Percentiles rank a stretch among this genome's conserved stretches.
These are phyloP conservation scores for Jordanella pulchra DNA, from an alignment of 2,797 vertebrate genomes.

Conservation along the genomic window DNA sequence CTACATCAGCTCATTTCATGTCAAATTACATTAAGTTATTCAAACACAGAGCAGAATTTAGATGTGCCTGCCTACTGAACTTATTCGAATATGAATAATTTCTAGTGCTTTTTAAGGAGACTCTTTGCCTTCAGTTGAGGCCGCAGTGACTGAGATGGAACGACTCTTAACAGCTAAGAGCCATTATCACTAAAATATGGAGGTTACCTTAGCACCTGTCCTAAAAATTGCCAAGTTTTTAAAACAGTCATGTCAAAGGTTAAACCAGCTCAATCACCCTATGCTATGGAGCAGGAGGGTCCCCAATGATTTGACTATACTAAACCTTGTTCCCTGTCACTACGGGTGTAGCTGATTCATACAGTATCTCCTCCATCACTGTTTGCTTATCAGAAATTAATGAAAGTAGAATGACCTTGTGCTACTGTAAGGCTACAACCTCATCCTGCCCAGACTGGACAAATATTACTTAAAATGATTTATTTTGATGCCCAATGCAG, in stretches of 20 bases:
- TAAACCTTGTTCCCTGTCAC: not conserved
- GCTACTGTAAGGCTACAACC: not conserved
- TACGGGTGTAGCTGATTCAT: not conserved
- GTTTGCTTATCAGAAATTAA: not conserved
- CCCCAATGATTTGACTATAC: not conserved
- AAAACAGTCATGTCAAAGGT: not conserved
- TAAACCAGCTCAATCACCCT: not conserved
- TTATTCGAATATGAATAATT: slow-evolving; percentile 31
- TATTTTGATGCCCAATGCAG: not conserved
- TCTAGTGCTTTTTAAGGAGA: slow-evolving; percentile 26
- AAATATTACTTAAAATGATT: not conserved
- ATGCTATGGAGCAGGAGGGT: not conserved
- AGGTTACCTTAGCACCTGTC: slow-evolving; percentile 89
- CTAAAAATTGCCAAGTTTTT: slow-evolving; percentile 35
- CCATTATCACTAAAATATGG: slow-evolving; percentile 87
- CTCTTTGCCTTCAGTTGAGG: slow-evolving; percentile 59
- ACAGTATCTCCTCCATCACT: not conserved
- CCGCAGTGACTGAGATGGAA: not conserved
- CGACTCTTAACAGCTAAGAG: slow-evolving; percentile 78
- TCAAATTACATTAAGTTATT: slow-evolving; percentile 42
- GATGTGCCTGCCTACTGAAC: slow-evolving; percentile 67
- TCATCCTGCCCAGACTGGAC: not conserved
- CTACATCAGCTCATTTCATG: slow-evolving; percentile 28
- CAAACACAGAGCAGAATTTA: slow-evolving; percentile 30
- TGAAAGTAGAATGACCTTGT: not conserved